Conservation (phyloP, 2,113 vertebrate genomes). For the Bufo bufo region DNA sequence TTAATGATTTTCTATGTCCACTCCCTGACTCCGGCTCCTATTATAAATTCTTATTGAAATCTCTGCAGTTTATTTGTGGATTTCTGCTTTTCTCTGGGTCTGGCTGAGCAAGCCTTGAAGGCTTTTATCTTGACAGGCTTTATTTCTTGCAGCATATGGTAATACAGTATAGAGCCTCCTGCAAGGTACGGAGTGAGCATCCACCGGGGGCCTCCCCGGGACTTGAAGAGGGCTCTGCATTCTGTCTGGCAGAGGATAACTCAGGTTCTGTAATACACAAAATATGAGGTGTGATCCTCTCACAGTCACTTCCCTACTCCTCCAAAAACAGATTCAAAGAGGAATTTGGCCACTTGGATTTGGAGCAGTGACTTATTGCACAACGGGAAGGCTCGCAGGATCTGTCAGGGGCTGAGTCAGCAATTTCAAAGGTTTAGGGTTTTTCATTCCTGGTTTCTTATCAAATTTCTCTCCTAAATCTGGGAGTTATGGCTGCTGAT, state of each 20-base stretch:
- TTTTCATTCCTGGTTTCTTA: background rate
- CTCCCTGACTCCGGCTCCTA: background rate
- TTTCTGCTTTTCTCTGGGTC: conserved; percentile 18
- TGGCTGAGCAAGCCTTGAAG: background rate
- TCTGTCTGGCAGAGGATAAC: conserved; percentile 17
- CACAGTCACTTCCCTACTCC: background rate
- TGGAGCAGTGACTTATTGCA: conserved; percentile 1
- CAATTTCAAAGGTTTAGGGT: conserved; percentile 8
- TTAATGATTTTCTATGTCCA: conserved; percentile 1
- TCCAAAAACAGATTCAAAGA: background rate
- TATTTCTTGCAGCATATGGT: background rate
- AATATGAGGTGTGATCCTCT: conserved; percentile 1
- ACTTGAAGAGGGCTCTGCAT: conserved; percentile 10
- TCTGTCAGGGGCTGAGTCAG: background rate
- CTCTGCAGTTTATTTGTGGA: background rate
- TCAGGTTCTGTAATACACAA: background rate
- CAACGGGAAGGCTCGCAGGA: background rate
- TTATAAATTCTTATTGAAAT: conserved; percentile 16
- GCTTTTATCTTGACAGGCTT: conserved; percentile 12
- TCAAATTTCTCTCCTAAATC: background rate
- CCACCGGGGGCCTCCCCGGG: background rate
- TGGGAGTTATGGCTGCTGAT: background rate
- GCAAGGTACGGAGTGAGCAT: background rate
- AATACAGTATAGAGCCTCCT: background rate
- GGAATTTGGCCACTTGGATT: conserved; percentile 22